A percentile compares a stretch with the other conserved stretches of the same genome.
These are phyloP conservation scores for Dipodomys ordii DNA, from an alignment of 2,113 vertebrate species.

Conservation along the genomic window DNA sequence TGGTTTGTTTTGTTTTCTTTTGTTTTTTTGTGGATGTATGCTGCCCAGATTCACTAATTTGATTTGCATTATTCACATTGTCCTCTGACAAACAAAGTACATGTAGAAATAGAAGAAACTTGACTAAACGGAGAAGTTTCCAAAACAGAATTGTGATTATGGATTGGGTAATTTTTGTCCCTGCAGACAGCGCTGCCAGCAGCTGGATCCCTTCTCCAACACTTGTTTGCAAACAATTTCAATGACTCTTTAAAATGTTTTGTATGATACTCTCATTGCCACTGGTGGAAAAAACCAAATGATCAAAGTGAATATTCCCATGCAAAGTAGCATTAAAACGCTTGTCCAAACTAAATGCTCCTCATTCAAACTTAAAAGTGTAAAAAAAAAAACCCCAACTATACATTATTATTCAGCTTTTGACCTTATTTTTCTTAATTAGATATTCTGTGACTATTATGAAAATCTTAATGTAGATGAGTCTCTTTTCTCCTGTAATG, in stretches of 20 bases:
- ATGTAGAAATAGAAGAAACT: not conserved
- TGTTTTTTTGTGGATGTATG: no score
- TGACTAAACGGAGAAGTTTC: not conserved
- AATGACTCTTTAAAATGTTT: not conserved
- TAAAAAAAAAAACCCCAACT: not conserved
- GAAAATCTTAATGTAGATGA: constrained; percentile 39
- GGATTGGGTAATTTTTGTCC: not conserved
- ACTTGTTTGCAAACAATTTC: not conserved
- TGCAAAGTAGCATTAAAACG: not conserved
- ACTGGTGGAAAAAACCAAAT: constrained; percentile 20
- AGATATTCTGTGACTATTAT: constrained; percentile 46
- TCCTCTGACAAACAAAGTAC: not conserved
- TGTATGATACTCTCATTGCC: not conserved
- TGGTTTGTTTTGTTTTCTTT: no score
- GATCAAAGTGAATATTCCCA: not conserved
- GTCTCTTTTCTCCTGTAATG: constrained; percentile 22
- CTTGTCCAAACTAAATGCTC: not conserved
- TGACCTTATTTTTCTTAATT: constrained; percentile 67
- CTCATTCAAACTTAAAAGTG: not conserved
- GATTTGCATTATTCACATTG: not conserved
- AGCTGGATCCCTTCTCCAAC: not conserved
- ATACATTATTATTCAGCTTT: constrained; percentile 26
- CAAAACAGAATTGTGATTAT: constrained; percentile 12
- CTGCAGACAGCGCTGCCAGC: not conserved
- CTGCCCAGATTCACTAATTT: no score